phyloP scores from a whole-genome alignment of 2,888 invertebrate species.

The Dexiosoma caninum region DNA sequence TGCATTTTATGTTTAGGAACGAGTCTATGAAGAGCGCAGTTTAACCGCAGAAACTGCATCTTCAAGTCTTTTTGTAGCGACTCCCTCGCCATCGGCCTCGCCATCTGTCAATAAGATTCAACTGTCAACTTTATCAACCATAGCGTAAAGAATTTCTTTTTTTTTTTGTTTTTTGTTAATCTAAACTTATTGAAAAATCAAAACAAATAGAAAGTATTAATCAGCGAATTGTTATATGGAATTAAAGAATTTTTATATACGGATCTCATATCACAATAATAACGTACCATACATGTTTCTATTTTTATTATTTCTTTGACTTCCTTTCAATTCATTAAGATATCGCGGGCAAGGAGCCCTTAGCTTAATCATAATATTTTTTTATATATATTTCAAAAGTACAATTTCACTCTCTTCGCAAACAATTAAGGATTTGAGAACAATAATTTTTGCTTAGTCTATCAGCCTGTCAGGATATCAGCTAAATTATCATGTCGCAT shows the following conservation, averaged over 20 bases:
- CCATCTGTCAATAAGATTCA: constrained; percentile 75
- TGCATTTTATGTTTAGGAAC: constrained; percentile 69
- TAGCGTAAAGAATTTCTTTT: constrained; percentile 69
- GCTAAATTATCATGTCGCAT: no score
- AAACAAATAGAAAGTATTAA: neutral
- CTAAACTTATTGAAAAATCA: neutral
- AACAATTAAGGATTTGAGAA: no score
- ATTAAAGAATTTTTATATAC: constrained; percentile 33
- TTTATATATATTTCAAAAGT: neutral
- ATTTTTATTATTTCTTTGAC: constrained; percentile 1
- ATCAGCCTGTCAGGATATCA: no score
- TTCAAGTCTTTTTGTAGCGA: constrained; percentile 76
- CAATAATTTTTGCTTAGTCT: no score
- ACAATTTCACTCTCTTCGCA: neutral
- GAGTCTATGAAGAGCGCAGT: constrained; percentile 77
- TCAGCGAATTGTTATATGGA: constrained; percentile 44
- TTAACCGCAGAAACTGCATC: constrained; percentile 77
- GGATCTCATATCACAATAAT: constrained; percentile 56
- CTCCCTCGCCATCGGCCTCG: constrained; percentile 77
- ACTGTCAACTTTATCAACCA: constrained; percentile 75
- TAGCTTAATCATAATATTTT: neutral
- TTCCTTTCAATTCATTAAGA: neutral
- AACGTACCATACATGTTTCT: no score
- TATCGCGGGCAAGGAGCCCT: neutral
- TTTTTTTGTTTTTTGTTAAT: no score